These are phyloP conservation scores for Nycticebus coucang DNA, from an alignment of 2,113 vertebrate species.

Conservation along the genomic window DNA sequence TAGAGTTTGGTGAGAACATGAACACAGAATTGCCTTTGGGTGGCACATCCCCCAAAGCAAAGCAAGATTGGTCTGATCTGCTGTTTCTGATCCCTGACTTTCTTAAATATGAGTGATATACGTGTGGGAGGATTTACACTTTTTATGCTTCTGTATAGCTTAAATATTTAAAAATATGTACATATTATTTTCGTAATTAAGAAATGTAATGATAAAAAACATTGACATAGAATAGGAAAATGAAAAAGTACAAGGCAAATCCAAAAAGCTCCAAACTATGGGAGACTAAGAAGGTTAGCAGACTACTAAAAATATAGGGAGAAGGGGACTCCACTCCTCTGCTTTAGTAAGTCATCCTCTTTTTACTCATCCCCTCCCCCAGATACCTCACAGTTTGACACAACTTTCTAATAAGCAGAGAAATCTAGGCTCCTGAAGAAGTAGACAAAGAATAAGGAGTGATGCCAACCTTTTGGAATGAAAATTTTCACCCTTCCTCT, in stretches of 20 bases:
- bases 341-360: not conserved
- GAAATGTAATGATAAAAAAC: conserved; percentile 32
- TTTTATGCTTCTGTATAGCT: conserved; percentile 28
- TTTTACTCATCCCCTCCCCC: not conserved
- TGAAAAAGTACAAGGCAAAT: conserved; percentile 37
- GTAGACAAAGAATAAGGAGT: conserved; percentile 16
- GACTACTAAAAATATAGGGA: not conserved
- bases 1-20: conserved; percentile 32
- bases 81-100: conserved; percentile 28
- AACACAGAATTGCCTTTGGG: conserved; percentile 33
- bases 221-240: conserved; percentile 22
- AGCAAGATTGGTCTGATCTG: conserved; percentile 17
- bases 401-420: conserved; percentile 33
- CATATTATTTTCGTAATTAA: conserved; percentile 41
- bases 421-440: conserved; percentile 35
- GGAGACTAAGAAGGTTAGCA: not conserved
- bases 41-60: not conserved
- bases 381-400: conserved; percentile 5
- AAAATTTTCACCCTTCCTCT: conserved; percentile 54
- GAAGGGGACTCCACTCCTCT: not conserved
- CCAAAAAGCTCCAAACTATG: not conserved
- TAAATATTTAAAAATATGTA: conserved; percentile 38
- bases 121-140: not conserved
- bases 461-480: conserved; percentile 57
- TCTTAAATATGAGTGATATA: conserved; percentile 32